Base-by-base conservation (phyloP, 2,888 invertebrate genomes). In the Drosophila lutescens region DNA sequence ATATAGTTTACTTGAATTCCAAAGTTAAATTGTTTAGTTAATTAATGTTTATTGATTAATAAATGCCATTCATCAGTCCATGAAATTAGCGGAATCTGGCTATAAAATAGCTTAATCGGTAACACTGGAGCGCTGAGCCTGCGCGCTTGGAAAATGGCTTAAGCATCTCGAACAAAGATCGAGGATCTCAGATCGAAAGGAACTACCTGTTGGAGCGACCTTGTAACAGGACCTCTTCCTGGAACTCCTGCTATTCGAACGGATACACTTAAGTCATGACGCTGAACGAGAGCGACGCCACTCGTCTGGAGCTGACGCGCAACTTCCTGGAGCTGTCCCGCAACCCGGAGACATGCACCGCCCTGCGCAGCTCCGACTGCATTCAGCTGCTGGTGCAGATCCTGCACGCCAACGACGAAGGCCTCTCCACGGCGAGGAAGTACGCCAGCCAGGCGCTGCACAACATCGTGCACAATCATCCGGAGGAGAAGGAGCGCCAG, bases 301-400 rank as follows among this genome's bases (percentile, higher is more conserved):
- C 97, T 89, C 96, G 97, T 59, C 96, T 97, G 77, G 96, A 97
- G 88, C 96, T 98, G 94, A 97, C 97, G 73, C 95, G 96, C 61
- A 98, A 97, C 13, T 93, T 98, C 54, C 93, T 98, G 60, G 97
- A 97, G 53, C 96, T 99, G 94, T 98, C 98, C 77, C 95, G 95
- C 76, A 97, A 97, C 23, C 95, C 96, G 20, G 98, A 98, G 91
- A 98, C 97, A 90, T 98, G 98, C 91, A 94, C 96, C 65, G 97
- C 98, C n/a, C 96, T 99, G 95, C 93, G 98, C 55, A 97, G 98
- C 91, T 98, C 94, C 91, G 98, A 98, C 40, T 98, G 98, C 92
- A 95, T 99, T 72, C 98, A 98, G 2, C 92, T 99, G 62, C 93
- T 99, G 79, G 97, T 99, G 5, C 98, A 98, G 93, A 94, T 99